These are phyloP conservation scores for Tetanocera ferruginea DNA, from an alignment of 2,888 invertebrate species.

Conservation along the genomic window DNA sequence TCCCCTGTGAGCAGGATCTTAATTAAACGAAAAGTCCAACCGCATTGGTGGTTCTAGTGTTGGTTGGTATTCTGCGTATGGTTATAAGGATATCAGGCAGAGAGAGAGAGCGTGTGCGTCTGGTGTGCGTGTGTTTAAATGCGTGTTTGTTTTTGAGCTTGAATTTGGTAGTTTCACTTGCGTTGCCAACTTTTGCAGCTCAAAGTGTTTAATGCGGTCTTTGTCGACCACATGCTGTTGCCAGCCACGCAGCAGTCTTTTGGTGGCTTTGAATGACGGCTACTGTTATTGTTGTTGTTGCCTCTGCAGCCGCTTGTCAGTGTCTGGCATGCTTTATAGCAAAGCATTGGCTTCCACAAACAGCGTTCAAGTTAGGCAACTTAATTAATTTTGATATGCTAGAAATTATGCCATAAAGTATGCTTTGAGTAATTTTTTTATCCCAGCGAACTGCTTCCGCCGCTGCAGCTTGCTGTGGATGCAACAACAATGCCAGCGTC, in stretches of 20 bases:
- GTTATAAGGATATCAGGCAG: neutral
- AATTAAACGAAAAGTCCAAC: conserved; percentile 39
- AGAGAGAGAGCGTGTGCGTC: neutral
- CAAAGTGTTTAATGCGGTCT: neutral
- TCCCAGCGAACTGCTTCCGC: neutral
- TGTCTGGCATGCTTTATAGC: neutral
- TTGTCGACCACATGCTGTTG: neutral
- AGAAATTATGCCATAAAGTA: conserved; percentile 25
- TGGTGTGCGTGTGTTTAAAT: neutral
- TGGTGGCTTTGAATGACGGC: neutral
- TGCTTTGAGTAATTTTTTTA: conserved; percentile 16
- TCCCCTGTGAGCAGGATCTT: conserved; percentile 39
- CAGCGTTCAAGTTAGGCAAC: conserved; percentile 23
- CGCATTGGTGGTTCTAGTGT: neutral
- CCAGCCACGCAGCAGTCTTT: neutral
- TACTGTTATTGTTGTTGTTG: neutral
- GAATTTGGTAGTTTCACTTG: conserved; percentile 2
- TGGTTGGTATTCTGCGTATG: neutral
- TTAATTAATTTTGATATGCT: conserved; percentile 40
- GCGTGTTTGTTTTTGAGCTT: neutral
- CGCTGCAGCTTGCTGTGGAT: neutral
- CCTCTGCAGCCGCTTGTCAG: neutral
- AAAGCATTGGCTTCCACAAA: neutral
- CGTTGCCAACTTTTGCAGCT: neutral
- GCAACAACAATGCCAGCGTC: neutral